Percentiles rank a stretch among this genome's conserved stretches.
Conservation (phyloP, 2,797 vertebrate species). For the Podargus strigoides region DNA sequence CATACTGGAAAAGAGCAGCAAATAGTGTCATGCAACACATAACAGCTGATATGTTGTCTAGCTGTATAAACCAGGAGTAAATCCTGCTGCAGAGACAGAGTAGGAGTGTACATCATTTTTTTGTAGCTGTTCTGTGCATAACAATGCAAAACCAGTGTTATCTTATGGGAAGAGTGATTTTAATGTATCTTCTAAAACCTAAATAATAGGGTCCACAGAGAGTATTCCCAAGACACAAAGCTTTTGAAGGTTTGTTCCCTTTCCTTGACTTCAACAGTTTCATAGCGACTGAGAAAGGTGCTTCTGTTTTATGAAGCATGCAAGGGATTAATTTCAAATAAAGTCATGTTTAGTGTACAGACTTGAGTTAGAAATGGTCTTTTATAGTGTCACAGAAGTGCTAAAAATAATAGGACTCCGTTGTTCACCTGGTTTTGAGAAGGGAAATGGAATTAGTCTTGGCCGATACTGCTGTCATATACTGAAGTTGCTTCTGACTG, state of each 20-base stretch:
- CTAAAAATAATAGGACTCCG: background rate
- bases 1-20: background rate
- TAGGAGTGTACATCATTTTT: rapidly evolving
- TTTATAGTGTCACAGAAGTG: background rate
- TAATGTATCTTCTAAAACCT: background rate
- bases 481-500: background rate
- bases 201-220: background rate
- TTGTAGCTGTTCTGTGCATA: background rate
- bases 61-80: background rate
- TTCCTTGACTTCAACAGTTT: constrained; percentile 1
- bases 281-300: constrained; percentile 7
- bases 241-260: background rate
- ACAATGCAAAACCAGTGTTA: background rate
- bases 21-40: background rate
- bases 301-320: constrained; percentile 18
- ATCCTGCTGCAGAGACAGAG: background rate
- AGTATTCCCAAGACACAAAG: background rate
- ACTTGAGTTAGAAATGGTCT: background rate
- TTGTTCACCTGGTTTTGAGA: constrained; percentile 1
- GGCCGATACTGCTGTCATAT: background rate
- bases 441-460: background rate
- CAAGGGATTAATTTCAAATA: constrained; percentile 57
- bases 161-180: background rate
- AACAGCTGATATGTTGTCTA: background rate
- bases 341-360: constrained; percentile 7